These are phyloP conservation scores for Aethina tumida DNA, from an alignment of 1,140 invertebrate genomes.

Conservation along the genomic window DNA sequence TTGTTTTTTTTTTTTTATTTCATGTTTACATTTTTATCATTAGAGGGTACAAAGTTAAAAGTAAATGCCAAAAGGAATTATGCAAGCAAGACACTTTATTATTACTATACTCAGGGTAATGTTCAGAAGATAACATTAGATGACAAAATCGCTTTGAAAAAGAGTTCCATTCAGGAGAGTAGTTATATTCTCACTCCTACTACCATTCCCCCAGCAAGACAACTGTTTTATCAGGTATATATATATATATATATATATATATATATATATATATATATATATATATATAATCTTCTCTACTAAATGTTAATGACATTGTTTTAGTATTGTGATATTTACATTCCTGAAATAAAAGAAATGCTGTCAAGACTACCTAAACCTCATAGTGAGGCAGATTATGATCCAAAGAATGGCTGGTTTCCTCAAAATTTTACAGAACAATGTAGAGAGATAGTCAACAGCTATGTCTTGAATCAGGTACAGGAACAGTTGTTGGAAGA, in stretches of 20 bases:
- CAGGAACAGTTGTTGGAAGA: slow-evolving; percentile 37
- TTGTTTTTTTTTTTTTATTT: slow-evolving; percentile 14
- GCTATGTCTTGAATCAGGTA: slow-evolving; percentile 46
- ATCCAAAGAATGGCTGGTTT: slow-evolving; percentile 67
- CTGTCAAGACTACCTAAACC: slow-evolving; percentile 55
- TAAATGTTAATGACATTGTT: slow-evolving; percentile 25
- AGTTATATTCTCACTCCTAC: slow-evolving; percentile 57
- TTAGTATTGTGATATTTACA: slow-evolving; percentile 43
- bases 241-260: slow-evolving; percentile 2
- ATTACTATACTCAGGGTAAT: slow-evolving; percentile 33
- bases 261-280: slow-evolving; percentile 1
- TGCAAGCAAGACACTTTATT: slow-evolving; percentile 32
- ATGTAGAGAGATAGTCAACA: slow-evolving; percentile 56
- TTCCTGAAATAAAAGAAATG: slow-evolving; percentile 76
- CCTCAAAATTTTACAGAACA: slow-evolving; percentile 55
- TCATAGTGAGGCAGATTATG: slow-evolving; percentile 50
- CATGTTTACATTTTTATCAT: slow-evolving; percentile 2
- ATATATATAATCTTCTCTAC: slow-evolving; percentile 7
- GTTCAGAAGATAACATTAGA: too few species aligned
- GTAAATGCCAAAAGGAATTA: slow-evolving; percentile 47
- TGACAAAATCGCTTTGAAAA: slow-evolving; percentile 27
- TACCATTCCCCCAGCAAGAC: slow-evolving; percentile 58
- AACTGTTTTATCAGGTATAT: slow-evolving; percentile 75
- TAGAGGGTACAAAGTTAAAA: slow-evolving; percentile 44
- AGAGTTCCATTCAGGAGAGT: slow-evolving; percentile 16